Base-by-base conservation (phyloP, 2,113 vertebrate genomes). In the Sceloporus tristichus region DNA sequence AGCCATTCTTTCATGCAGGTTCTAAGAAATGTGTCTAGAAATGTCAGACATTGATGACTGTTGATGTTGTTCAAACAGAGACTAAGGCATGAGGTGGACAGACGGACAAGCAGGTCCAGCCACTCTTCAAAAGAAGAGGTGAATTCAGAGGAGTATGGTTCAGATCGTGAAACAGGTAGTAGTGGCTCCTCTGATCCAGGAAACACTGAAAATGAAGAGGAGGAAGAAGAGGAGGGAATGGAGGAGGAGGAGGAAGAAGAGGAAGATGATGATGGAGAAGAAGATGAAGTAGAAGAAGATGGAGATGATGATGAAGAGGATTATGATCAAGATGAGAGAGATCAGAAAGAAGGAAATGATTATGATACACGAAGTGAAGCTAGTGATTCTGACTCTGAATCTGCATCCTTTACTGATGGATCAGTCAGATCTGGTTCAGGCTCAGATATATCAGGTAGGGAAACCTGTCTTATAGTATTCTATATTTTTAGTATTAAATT, bases 351-450 rank as follows among this genome's bases (percentile, higher is more conserved):
- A 86, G 97, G 95, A 86, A 98, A 97, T 40, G 98, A 99, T 95
- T 99, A 99, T 21, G 98, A 99, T 88, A 99, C 98, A 0, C 97
- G 98, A 85, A 99, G 98, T 68, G 99, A 99, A 94, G 99, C 98
- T 74, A 99, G 98, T 0, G 99, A 99, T 94, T 99, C 99, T 1
- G 98, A 98, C 68, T 99, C 98, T 10, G 98, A 98, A 88, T 99
- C 98, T 0, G 98, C 98, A 81, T 98, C 98, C 82, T 99, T 99
- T 95, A 98, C 98, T 18, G 98, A 99, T 23, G 98, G 98, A 2
- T 99, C 98, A 5, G 98, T 98, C 71, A 97, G 95, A 92, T 98
- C 99, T 34, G 98, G 96, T 66, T 98, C 98, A 14, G 98, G 96
- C 90, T 98, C 99, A 0, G 98, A 98, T 27, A 98, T 96, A 42